Conservation (phyloP, 2,797 vertebrate genomes). For the Chanos chanos region DNA sequence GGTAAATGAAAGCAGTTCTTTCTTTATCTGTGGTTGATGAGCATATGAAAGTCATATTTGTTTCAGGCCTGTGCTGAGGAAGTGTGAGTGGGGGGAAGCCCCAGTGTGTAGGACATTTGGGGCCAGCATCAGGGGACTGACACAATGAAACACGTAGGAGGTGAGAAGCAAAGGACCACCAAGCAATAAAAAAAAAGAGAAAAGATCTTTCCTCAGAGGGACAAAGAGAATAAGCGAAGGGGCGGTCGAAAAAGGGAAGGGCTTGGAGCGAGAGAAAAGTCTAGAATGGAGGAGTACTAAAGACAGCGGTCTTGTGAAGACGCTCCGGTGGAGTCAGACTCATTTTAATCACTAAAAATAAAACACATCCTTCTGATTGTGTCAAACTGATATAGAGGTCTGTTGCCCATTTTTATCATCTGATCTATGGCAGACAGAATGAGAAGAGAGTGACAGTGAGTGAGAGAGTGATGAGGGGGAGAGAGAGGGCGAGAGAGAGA, state of each 20-base stretch:
- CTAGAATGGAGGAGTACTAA: too few relatives aligned
- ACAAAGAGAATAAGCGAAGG: not conserved
- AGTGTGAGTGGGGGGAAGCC: not conserved
- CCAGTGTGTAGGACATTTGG: not conserved
- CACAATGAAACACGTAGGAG: constrained; percentile 8
- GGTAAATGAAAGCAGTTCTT: too few relatives aligned
- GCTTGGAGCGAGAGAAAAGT: not conserved
- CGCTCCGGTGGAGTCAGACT: too few relatives aligned
- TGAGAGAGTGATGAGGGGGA: not conserved
- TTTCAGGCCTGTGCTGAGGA: too few relatives aligned
- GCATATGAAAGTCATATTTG: too few relatives aligned
- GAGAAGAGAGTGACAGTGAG: constrained; percentile 38
- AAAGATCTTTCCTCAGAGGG: not conserved
- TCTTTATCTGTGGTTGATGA: too few relatives aligned
- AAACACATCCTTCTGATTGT: too few relatives aligned
- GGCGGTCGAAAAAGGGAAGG: not conserved
- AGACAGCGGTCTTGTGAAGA: too few relatives aligned
- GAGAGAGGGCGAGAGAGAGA: constrained; percentile 24
- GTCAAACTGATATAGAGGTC: too few relatives aligned
- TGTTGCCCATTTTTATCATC: too few relatives aligned
- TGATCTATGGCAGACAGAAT: not conserved
- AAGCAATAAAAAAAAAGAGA: not conserved
- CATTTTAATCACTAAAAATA: too few relatives aligned
- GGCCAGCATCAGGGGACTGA: not conserved
- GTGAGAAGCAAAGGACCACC: constrained; percentile 3